Evolutionary conservation across 2,113 vertebrate species (phyloP).

Genomic region (Xenotilapia caudafasciata): DNA sequence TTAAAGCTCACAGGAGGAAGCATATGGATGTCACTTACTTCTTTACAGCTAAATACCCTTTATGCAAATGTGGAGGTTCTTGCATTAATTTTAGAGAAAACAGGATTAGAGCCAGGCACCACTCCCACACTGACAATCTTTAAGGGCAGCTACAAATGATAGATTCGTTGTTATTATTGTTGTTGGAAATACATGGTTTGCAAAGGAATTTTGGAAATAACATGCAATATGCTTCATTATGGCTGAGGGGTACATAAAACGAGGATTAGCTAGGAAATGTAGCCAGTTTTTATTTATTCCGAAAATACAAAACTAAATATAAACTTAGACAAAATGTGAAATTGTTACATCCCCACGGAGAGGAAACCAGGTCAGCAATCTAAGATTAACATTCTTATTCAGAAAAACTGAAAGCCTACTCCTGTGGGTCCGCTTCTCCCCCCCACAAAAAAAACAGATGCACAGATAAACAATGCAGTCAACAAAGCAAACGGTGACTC

Average conservation of each 20-base stretch:
- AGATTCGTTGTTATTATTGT: background rate
- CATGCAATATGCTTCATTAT: background rate
- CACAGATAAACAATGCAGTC: background rate
- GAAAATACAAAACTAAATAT: background rate
- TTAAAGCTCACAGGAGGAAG: background rate
- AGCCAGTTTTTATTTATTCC: background rate
- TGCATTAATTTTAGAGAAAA: background rate
- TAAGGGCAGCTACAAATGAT: background rate
- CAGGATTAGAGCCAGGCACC: background rate
- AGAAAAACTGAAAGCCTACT: background rate
- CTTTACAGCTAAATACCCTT: background rate
- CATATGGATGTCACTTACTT: background rate
- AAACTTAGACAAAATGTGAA: constrained; percentile 10
- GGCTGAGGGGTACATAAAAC: background rate
- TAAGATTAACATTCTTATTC: constrained; percentile 16
- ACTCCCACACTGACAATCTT: background rate
- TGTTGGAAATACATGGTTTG: background rate
- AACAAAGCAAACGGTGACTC: constrained; percentile 22
- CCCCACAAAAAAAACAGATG: background rate
- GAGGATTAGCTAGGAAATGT: background rate
- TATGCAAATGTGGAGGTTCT: background rate
- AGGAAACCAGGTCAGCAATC: constrained; percentile 18
- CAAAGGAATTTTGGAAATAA: background rate
- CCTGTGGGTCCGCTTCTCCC: background rate
- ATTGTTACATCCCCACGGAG: rapidly evolving